Evolutionary conservation across 2,888 invertebrate genomes (phyloP), one percentile per base, ranked within the genome.

Genomic region (Drosophila crucigera): DNA sequence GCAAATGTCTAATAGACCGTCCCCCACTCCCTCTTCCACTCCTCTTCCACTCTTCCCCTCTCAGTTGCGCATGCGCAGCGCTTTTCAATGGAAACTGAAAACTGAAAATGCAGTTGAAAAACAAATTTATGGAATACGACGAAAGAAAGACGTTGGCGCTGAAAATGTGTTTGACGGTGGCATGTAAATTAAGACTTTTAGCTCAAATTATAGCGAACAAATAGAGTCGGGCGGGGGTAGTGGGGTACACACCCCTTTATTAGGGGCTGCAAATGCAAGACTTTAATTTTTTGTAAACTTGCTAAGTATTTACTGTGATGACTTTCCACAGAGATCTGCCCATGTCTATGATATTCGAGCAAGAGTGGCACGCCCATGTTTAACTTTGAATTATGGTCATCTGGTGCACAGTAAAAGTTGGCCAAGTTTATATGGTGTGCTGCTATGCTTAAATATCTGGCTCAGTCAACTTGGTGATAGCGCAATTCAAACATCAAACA

Each of bases 141-240:
- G 47, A 47, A 47, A 47, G 47, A 43, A 22, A 65, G 64, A 62
- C 74, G 56, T 41, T 66, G 60, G 55, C 54, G 52, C 54, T 82
- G 62, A 39, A 78, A 68, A 78, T 56, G 28, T 81, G 65, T 73
- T 75, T 64, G 67, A 47, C 16, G 47, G 25, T 49, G 70, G 64
- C 76, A 83, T 85, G 84, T 70, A 84, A 85, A 84, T 85, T 85
- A 83, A 84, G 86, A 82, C 82, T 85, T 85, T 84, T 83, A 77
- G 77, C 59, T 74, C 47, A 75, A 82, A 82, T 82, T 81, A 78
- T 70, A 58, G 59, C 70, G 55, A 64, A 70, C 72, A 53, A 61
- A 56, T 30, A 14, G 58, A 69, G 35, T 55, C 28, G 61, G 49
- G 31, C 65, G 35, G 7, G 37, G 28, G 16, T 41, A n/a, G 28